Conservation (phyloP, 2,797 vertebrate genomes). For the Aplochiton taeniatus region DNA sequence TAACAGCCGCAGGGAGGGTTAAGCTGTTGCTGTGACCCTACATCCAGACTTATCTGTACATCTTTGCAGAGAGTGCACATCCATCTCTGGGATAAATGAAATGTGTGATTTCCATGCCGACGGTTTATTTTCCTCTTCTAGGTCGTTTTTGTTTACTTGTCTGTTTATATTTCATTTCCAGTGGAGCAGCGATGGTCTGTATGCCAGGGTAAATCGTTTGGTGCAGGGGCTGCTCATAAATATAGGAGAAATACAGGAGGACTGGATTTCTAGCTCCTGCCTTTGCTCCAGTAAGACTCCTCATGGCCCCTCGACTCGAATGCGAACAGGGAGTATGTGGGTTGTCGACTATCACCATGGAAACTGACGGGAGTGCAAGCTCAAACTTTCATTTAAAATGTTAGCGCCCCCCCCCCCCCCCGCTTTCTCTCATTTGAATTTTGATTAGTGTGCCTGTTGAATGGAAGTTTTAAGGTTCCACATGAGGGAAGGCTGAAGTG, state of each 20-base stretch:
- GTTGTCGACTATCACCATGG: constrained; percentile 44
- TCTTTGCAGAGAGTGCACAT: too few relatives aligned
- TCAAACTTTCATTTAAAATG: constrained; percentile 49
- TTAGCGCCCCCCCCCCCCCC: constrained; percentile 22
- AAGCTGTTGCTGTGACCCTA: too few relatives aligned
- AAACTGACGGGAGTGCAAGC: constrained; percentile 33
- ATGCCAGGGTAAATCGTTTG: not conserved
- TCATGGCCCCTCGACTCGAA: not conserved
- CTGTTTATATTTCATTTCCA: too few relatives aligned
- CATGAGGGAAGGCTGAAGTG: constrained; percentile 32
- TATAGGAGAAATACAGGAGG: not conserved
- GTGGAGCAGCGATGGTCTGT: too few relatives aligned
- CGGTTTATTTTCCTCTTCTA: too few relatives aligned
- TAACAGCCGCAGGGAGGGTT: too few relatives aligned
- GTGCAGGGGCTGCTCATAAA: not conserved
- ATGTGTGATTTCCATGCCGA: too few relatives aligned
- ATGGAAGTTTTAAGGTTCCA: constrained; percentile 29
- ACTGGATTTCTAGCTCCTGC: not conserved
- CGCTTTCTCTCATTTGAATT: constrained; percentile 33
- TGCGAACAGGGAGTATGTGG: not conserved
- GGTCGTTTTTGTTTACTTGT: too few relatives aligned
- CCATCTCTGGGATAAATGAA: too few relatives aligned
- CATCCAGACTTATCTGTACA: too few relatives aligned
- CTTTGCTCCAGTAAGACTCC: not conserved
- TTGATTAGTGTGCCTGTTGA: constrained; percentile 36